phyloP scores from a whole-genome alignment of 2,113 vertebrate species.

The Etheostoma cragini region DNA sequence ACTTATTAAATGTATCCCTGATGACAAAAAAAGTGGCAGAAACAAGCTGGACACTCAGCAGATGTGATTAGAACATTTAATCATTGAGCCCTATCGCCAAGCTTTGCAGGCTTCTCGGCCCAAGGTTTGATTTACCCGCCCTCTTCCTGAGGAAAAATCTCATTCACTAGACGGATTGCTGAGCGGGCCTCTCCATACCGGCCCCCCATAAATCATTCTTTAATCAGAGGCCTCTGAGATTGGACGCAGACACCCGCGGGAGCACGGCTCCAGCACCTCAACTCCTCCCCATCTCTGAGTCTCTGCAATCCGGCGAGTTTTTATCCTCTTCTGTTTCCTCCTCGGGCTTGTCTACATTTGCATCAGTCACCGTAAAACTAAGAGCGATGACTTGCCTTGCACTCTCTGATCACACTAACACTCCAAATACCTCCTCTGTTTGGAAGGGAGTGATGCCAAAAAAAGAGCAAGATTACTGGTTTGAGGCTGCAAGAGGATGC shows the following conservation, averaged over 20 bases:
- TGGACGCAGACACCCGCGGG: slow-evolving; percentile 73
- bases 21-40: slow-evolving; percentile 1
- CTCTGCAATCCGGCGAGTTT: slow-evolving; percentile 62
- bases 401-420: slow-evolving; percentile 36
- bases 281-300: slow-evolving; percentile 72
- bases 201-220: slow-evolving; percentile 86
- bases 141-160: slow-evolving; percentile 82
- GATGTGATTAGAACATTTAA: slow-evolving; percentile 79
- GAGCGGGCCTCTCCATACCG: slow-evolving; percentile 73
- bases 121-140: slow-evolving; percentile 84
- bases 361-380: slow-evolving; percentile 65
- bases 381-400: slow-evolving; percentile 60
- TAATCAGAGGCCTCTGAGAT: slow-evolving; percentile 84
- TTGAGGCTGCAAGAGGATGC: neutral
- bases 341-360: slow-evolving; percentile 69
- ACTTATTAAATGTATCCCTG: slow-evolving; percentile 40
- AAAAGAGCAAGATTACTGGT: slow-evolving; percentile 27
- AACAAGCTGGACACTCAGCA: slow-evolving; percentile 66
- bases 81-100: slow-evolving; percentile 65
- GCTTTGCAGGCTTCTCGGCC: slow-evolving; percentile 73
- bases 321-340: slow-evolving; percentile 65
- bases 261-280: slow-evolving; percentile 72
- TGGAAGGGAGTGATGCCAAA: slow-evolving; percentile 12
- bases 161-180: slow-evolving; percentile 85
- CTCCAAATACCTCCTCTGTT: slow-evolving; percentile 27